Conservation (phyloP, 2,113 vertebrate species). For the Apaloderma vittatum region DNA sequence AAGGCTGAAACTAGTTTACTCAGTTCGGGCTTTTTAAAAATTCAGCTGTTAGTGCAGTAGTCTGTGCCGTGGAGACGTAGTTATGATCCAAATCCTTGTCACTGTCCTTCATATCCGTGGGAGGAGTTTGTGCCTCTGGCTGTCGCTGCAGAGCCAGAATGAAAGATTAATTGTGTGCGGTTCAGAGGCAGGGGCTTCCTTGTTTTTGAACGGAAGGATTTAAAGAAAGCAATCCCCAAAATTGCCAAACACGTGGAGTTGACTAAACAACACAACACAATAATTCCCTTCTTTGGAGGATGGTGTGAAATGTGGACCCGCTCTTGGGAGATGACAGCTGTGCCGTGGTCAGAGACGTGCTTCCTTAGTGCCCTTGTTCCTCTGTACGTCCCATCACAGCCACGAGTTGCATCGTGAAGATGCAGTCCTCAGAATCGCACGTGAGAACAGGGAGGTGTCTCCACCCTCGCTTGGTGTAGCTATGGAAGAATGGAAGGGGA, state of each 20-base stretch:
- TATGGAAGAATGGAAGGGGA: not conserved
- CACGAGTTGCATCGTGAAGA: not conserved
- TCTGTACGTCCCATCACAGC: not conserved
- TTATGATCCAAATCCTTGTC: not conserved
- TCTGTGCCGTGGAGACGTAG: not conserved
- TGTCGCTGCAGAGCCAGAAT: not conserved
- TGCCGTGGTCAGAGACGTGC: not conserved
- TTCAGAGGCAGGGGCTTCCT: not conserved
- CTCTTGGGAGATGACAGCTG: not conserved
- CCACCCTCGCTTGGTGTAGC: accelerated
- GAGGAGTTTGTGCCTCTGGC: not conserved
- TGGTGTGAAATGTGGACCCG: not conserved
- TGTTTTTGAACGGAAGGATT: not conserved
- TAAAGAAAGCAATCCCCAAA: not conserved
- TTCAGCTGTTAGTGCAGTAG: not conserved
- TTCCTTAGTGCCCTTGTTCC: not conserved
- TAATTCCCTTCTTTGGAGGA: not conserved
- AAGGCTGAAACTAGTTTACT: not conserved
- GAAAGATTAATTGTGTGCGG: not conserved
- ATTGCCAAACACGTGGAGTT: not conserved
- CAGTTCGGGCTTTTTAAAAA: not conserved
- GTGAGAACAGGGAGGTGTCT: not conserved
- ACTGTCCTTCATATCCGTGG: not conserved
- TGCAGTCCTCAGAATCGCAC: not conserved
- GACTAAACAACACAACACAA: not conserved